Conservation (phyloP, 2,888 invertebrate genomes). For the Hemithea aestivaria region DNA sequence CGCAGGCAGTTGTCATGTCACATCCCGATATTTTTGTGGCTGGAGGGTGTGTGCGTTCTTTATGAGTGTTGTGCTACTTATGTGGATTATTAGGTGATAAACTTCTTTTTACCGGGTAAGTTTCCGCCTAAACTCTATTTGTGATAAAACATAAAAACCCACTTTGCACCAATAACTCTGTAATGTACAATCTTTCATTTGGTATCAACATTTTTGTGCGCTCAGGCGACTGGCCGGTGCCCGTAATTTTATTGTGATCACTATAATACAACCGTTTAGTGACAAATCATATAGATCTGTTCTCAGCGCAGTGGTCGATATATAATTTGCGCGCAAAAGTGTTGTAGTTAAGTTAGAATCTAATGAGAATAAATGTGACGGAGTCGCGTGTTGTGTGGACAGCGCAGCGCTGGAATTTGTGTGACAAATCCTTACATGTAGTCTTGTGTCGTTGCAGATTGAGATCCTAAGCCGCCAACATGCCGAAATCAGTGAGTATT, state of each 20-base stretch:
- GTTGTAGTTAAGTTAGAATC: slow-evolving; percentile 42
- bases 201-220: slow-evolving; percentile 43
- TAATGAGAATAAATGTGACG: slow-evolving; percentile 42
- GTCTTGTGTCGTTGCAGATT: slow-evolving; percentile 64
- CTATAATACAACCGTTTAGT: slow-evolving; percentile 41
- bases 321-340: slow-evolving; percentile 25
- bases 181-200: slow-evolving; percentile 20
- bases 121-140: neutral
- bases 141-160: neutral
- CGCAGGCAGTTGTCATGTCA: slow-evolving; percentile 77
- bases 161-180: neutral
- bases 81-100: slow-evolving; percentile 79
- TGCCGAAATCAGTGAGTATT: slow-evolving; percentile 82
- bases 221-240: slow-evolving; percentile 58
- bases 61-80: slow-evolving; percentile 79
- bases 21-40: slow-evolving; percentile 78
- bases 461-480: slow-evolving; percentile 75
- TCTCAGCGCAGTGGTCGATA: slow-evolving; percentile 26
- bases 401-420: slow-evolving; percentile 41
- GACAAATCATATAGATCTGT: slow-evolving; percentile 39
- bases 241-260: slow-evolving; percentile 53
- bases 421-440: slow-evolving; percentile 42
- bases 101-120: slow-evolving; percentile 72
- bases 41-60: slow-evolving; percentile 78
- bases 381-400: slow-evolving; percentile 45